These are phyloP conservation scores for Anaspis maculata DNA, from an alignment of 2,888 invertebrate genomes.

Conservation along the genomic window DNA sequence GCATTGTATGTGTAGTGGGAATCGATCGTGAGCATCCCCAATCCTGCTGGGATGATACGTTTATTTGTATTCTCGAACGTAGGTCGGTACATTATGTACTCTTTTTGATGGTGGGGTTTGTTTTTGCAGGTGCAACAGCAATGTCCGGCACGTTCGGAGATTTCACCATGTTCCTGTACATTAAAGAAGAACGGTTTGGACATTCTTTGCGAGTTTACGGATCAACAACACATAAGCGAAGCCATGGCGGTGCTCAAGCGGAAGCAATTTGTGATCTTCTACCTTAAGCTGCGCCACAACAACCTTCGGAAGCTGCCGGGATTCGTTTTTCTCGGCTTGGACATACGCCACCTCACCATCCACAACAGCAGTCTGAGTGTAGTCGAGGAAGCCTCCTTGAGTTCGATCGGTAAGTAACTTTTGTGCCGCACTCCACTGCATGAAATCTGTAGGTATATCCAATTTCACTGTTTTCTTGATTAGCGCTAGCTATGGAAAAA, in stretches of 20 bases:
- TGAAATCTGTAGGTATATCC: too few species aligned
- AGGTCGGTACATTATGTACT: too few species aligned
- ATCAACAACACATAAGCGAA: conserved; percentile 65
- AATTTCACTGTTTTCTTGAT: too few species aligned
- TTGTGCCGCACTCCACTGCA: neutral
- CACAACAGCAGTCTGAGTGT: conserved; percentile 83
- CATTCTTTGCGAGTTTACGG: conserved; percentile 81
- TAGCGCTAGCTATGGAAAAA: too few species aligned
- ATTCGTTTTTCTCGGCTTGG: conserved; percentile 78
- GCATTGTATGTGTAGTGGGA: too few species aligned
- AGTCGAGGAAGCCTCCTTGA: conserved; percentile 79
- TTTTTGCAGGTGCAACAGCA: conserved; percentile 49
- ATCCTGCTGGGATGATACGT: too few species aligned
- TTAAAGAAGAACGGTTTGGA: conserved; percentile 85
- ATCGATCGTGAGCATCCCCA: too few species aligned
- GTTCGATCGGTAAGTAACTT: conserved; percentile 67
- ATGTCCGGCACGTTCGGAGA: conserved; percentile 66
- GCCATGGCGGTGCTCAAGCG: conserved; percentile 78
- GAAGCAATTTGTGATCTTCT: conserved; percentile 74
- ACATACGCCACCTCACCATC: conserved; percentile 80
- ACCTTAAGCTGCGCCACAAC: conserved; percentile 80
- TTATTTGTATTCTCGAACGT: too few species aligned
- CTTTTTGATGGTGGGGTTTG: neutral
- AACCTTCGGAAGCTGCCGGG: conserved; percentile 76
- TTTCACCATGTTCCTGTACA: conserved; percentile 73